phyloP scores from a whole-genome alignment of 2,888 invertebrate species.

The Patella pellucida region DNA sequence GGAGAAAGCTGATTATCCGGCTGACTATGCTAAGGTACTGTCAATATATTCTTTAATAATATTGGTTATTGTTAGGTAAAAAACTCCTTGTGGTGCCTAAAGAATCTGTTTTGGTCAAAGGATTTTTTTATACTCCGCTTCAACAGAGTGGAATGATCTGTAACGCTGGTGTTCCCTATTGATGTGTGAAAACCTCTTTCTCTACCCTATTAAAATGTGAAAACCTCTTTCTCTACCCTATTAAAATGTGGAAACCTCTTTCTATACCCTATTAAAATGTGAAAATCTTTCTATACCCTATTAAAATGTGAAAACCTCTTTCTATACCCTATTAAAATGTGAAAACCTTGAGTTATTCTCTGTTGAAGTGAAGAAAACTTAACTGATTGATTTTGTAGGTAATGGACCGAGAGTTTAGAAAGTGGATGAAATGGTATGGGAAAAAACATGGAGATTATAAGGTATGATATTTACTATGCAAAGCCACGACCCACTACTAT shows the following conservation, averaged over 20 bases:
- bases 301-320: neutral
- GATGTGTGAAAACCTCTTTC: neutral
- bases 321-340: too few species aligned
- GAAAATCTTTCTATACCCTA: too few species aligned
- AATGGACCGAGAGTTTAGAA: constrained; percentile 91
- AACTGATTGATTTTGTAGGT: constrained; percentile 75
- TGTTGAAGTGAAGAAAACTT: too few species aligned
- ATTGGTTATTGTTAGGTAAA: too few species aligned
- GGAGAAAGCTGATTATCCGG: constrained; percentile 97
- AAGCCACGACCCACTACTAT: too few species aligned
- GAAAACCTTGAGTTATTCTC: too few species aligned
- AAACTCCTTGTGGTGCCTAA: neutral
- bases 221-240: too few species aligned
- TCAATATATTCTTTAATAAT: too few species aligned
- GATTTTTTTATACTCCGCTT: too few species aligned
- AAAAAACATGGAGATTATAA: constrained; percentile 89
- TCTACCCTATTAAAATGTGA: neutral
- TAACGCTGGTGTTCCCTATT: too few species aligned
- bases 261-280: neutral
- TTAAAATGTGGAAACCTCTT: neutral
- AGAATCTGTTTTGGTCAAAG: too few species aligned
- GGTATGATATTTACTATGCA: constrained; percentile 29
- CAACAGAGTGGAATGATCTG: too few species aligned
- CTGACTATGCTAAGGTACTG: constrained; percentile 88
- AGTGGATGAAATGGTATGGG: constrained; percentile 99